Evolutionary conservation across 2,797 vertebrate genomes (phyloP).

Genomic region (Acanthurus leucopareius): DNA sequence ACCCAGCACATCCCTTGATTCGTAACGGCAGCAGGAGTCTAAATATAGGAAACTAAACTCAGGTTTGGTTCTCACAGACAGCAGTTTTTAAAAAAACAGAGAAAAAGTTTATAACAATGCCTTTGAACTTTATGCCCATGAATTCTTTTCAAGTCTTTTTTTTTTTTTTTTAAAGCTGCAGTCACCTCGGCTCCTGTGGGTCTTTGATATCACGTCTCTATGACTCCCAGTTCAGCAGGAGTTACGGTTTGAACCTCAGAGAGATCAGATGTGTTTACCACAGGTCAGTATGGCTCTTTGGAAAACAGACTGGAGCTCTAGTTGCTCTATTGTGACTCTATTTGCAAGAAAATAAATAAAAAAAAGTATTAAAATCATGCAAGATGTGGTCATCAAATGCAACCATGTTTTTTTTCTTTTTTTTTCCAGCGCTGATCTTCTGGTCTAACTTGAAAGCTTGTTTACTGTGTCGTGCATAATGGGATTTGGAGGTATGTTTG

Average conservation of each 20-base stretch:
- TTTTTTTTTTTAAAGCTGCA: slow-evolving; percentile 34
- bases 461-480: slow-evolving; percentile 42
- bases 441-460: slow-evolving; percentile 29
- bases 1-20: slow-evolving; percentile 11
- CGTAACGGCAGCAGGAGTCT: slow-evolving; percentile 30
- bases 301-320: background rate
- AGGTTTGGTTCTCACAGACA: slow-evolving; percentile 43
- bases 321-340: background rate
- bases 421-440: slow-evolving; percentile 14
- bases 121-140: slow-evolving; percentile 65
- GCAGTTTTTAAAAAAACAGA: slow-evolving; percentile 17
- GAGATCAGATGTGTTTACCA: slow-evolving; percentile 40
- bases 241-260: slow-evolving; percentile 38
- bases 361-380: background rate
- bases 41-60: slow-evolving; percentile 45
- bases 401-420: background rate
- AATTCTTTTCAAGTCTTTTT: slow-evolving; percentile 60
- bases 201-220: slow-evolving; percentile 57
- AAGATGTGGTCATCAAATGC: slow-evolving; percentile 23
- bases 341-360: background rate
- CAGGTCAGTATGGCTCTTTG: background rate
- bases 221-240: slow-evolving; percentile 55
- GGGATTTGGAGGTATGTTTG: slow-evolving; percentile 58
- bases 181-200: slow-evolving; percentile 13
- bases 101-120: slow-evolving; percentile 30